Evolutionary conservation across 2,113 vertebrate species (phyloP).

Genomic region (Mormyrus lacerda): DNA sequence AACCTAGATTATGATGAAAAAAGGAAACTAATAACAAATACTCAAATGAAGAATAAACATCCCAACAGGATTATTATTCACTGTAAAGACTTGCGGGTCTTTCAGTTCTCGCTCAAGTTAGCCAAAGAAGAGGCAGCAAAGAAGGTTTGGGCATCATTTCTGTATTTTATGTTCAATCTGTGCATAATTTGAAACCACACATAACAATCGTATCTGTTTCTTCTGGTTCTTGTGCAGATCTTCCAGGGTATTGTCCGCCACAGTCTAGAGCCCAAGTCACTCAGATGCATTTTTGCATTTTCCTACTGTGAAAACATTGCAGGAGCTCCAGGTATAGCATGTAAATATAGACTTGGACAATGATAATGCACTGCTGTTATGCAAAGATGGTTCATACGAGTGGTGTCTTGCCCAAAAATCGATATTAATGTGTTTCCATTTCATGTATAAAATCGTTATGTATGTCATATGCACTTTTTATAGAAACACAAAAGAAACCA

Average conservation of each 20-base stretch:
- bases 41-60: slow-evolving; percentile 65
- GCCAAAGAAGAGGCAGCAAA: slow-evolving; percentile 80
- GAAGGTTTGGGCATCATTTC: slow-evolving; percentile 53
- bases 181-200: background rate
- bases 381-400: background rate
- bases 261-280: slow-evolving; percentile 69
- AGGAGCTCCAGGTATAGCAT: slow-evolving; percentile 53
- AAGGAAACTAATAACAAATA: slow-evolving; percentile 64
- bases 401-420: background rate
- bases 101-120: slow-evolving; percentile 73
- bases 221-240: slow-evolving; percentile 56
- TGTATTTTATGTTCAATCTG: background rate
- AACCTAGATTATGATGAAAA: slow-evolving; percentile 78
- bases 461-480: background rate
- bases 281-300: slow-evolving; percentile 79
- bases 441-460: background rate
- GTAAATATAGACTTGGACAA: background rate
- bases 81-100: slow-evolving; percentile 79
- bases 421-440: background rate
- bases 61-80: slow-evolving; percentile 75
- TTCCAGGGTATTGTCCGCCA: slow-evolving; percentile 80
- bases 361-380: background rate
- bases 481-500: slow-evolving; percentile 45
- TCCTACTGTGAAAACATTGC: slow-evolving; percentile 64
- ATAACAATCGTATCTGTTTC: background rate